phyloP scores from a whole-genome alignment of 2,888 invertebrate species.

The Brachycybe producta region DNA sequence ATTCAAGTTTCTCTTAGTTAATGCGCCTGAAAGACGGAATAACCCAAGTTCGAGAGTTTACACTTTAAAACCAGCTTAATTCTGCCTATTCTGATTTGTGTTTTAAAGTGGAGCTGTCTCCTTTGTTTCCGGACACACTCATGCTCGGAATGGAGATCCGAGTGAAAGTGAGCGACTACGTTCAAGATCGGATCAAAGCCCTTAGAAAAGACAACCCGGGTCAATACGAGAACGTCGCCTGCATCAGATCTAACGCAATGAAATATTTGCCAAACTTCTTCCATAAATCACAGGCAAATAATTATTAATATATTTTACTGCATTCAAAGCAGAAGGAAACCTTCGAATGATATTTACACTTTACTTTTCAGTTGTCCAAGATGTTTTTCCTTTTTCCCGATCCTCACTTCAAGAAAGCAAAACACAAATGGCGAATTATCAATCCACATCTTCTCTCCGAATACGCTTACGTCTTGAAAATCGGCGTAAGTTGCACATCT shows the following conservation, averaged over 20 bases:
- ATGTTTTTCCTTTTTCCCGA: constrained; percentile 99
- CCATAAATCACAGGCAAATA: constrained; percentile 67
- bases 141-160: constrained; percentile 95
- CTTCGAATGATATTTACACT: neutral
- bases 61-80: too few relatives aligned
- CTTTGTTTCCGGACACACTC: constrained; percentile 75
- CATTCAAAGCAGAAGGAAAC: neutral
- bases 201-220: constrained; percentile 59
- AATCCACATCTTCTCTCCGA: constrained; percentile 84
- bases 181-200: constrained; percentile 84
- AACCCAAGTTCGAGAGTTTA: too few relatives aligned
- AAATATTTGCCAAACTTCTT: constrained; percentile 98
- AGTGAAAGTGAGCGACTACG: constrained; percentile 97
- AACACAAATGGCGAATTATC: constrained; percentile 98
- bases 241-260: constrained; percentile 94
- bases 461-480: constrained; percentile 84
- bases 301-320: neutral
- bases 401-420: constrained; percentile 97
- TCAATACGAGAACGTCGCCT: constrained; percentile 82
- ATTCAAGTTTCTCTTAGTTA: too few relatives aligned
- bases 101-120: constrained; percentile 65
- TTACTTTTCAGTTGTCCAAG: constrained; percentile 58
- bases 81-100: constrained; percentile 13
- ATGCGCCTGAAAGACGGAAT: too few relatives aligned
- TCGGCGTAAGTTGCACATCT: constrained; percentile 47